These are phyloP conservation scores for Actias luna DNA, from an alignment of 2,888 invertebrate genomes.

Conservation along the genomic window DNA sequence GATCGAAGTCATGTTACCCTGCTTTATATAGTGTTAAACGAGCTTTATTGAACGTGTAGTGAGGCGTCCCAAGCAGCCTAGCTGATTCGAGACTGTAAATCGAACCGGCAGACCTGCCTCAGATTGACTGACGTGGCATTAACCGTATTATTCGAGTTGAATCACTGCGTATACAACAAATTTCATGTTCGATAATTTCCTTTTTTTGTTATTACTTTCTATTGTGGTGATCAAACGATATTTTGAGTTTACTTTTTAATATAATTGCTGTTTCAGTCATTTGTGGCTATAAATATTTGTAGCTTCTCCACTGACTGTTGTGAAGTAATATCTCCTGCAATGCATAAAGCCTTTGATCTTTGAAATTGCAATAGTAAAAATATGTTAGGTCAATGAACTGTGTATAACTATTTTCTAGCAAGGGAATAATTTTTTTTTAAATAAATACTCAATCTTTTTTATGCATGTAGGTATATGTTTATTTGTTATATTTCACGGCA, in stretches of 20 bases:
- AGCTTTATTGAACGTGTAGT: constrained; percentile 67
- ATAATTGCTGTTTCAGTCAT: no score
- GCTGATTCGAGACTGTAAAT: constrained; percentile 54
- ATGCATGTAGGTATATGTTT: no score
- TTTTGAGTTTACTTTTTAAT: neutral
- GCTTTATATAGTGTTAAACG: constrained; percentile 55
- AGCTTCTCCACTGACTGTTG: no score
- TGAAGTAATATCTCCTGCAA: no score
- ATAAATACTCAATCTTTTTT: no score
- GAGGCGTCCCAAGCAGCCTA: constrained; percentile 43
- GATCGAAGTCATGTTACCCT: constrained; percentile 49
- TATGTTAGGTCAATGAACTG: no score
- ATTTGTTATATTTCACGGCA: no score
- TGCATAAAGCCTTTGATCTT: no score
- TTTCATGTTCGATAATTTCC: neutral
- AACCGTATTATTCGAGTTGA: constrained; percentile 55
- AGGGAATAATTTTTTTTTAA: no score
- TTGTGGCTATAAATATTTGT: no score
- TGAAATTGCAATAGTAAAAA: no score
- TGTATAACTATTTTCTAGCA: no score
- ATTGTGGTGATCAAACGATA: neutral
- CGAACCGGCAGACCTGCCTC: constrained; percentile 69
- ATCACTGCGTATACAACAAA: constrained; percentile 28
- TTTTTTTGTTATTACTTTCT: neutral
- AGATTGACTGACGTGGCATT: constrained; percentile 68